phyloP scores from a whole-genome alignment of 35 echinoderm and acorn worm genomes.

The Heliocidaris tuberculata region DNA sequence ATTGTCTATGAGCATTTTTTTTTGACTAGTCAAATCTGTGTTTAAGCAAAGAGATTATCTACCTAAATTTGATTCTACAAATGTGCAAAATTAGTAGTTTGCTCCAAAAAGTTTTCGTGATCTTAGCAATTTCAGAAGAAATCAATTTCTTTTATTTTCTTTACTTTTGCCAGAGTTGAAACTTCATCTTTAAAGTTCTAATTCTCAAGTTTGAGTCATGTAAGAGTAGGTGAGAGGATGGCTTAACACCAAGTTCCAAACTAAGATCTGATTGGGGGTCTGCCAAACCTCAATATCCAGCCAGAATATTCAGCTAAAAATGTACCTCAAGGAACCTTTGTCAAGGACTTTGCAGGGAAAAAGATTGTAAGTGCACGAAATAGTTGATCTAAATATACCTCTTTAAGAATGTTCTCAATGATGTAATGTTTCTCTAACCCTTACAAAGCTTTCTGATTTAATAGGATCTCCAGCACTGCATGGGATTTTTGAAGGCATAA shows the following conservation, averaged over 20 bases:
- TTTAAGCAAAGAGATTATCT: background rate
- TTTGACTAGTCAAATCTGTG: background rate
- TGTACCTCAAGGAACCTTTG: background rate
- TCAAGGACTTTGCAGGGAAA: background rate
- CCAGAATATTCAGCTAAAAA: background rate
- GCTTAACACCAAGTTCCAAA: background rate
- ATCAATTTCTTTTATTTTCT: background rate
- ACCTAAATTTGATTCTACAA: background rate
- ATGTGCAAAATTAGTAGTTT: background rate
- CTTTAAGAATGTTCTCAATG: background rate
- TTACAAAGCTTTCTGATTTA: too few species aligned
- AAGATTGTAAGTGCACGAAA: background rate
- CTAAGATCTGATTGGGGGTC: background rate
- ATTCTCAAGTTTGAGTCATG: background rate
- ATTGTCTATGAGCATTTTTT: too few species aligned
- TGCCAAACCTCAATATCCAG: background rate
- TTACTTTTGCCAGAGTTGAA: background rate
- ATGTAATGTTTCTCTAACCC: background rate
- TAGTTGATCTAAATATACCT: background rate
- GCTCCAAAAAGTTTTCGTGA: too few species aligned
- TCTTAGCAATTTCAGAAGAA: background rate
- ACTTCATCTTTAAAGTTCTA: background rate
- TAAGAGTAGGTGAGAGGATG: background rate
- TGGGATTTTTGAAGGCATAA: too few species aligned
- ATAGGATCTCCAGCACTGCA: too few species aligned